Conservation (phyloP, 2,113 vertebrate genomes). For the Empidonax traillii region DNA sequence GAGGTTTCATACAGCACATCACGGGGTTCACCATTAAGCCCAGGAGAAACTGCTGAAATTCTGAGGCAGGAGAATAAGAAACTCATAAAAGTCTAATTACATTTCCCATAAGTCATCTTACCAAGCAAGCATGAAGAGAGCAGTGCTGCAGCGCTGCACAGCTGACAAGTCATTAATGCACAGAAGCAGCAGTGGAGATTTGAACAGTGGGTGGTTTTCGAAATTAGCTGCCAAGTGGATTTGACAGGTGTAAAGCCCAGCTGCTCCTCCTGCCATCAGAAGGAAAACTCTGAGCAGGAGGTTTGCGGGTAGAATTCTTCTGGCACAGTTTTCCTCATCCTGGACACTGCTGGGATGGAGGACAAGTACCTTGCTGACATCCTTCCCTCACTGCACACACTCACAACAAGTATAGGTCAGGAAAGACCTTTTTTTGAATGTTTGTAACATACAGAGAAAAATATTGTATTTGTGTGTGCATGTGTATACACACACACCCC, state of each 20-base stretch:
- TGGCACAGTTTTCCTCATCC: neutral
- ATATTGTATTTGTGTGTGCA: neutral
- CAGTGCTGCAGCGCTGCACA: neutral
- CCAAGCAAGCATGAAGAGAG: slow-evolving; percentile 10
- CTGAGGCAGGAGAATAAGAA: neutral
- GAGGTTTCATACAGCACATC: neutral
- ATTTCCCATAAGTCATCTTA: slow-evolving; percentile 14
- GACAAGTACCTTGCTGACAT: neutral
- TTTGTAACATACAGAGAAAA: neutral
- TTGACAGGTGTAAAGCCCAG: slow-evolving; percentile 48
- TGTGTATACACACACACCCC: neutral
- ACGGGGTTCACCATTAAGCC: neutral
- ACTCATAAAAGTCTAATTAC: slow-evolving; percentile 7
- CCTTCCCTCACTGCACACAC: neutral
- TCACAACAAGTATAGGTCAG: neutral
- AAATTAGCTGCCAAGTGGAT: slow-evolving; percentile 52
- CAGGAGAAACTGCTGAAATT: neutral
- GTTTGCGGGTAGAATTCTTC: neutral
- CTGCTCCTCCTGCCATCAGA: neutral
- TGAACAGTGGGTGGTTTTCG: slow-evolving; percentile 12
- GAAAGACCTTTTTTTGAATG: accelerated
- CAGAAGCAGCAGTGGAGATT: slow-evolving; percentile 41
- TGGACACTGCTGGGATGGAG: neutral
- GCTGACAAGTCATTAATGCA: slow-evolving; percentile 46
- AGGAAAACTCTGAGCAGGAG: neutral